phyloP scores from a whole-genome alignment of 1,140 invertebrate species.

The Ceratosolen solmsi region DNA sequence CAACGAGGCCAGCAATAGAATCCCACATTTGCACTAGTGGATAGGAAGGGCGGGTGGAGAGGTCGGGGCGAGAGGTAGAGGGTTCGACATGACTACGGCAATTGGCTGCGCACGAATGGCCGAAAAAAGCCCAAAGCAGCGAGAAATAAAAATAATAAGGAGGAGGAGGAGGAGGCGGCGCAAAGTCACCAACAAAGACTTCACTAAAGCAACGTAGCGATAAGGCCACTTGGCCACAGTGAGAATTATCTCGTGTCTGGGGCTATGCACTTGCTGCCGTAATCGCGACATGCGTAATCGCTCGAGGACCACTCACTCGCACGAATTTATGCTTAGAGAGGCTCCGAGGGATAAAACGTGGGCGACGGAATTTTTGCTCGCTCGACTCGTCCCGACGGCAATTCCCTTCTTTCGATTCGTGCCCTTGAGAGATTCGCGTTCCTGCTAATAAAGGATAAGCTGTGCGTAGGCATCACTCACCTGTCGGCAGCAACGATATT shows the following conservation, averaged over 20 bases:
- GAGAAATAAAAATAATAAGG: neutral
- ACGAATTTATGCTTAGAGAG: neutral
- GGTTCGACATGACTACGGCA: neutral
- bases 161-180: neutral
- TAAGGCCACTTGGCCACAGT: neutral
- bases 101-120: neutral
- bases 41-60: neutral
- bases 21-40: neutral
- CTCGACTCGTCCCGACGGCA: neutral
- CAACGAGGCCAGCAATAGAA: neutral
- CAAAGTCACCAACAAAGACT: constrained; percentile 18
- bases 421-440: neutral
- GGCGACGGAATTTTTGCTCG: too few species aligned
- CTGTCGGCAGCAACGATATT: neutral
- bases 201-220: neutral
- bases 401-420: neutral
- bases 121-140: neutral
- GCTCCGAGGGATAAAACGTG: neutral
- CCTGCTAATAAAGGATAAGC: neutral
- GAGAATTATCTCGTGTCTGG: neutral
- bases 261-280: neutral
- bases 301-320: constrained; percentile 2
- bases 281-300: neutral
- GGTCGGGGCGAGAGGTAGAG: neutral
- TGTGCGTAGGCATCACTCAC: too few species aligned